Conservation (phyloP, 2,797 vertebrate species). For the Arremon brunneinucha region DNA sequence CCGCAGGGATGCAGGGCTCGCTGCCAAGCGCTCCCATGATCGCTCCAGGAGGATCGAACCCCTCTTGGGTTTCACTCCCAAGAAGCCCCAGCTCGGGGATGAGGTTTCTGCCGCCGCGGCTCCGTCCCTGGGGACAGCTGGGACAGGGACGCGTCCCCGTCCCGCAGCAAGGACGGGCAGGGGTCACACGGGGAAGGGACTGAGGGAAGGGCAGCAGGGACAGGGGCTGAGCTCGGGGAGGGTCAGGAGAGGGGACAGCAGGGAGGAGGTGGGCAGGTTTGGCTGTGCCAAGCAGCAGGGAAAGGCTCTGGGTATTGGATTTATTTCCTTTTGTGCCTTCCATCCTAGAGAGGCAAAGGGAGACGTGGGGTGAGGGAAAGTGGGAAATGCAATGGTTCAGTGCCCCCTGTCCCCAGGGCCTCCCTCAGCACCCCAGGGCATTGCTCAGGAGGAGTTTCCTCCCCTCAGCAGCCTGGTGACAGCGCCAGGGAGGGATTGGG, state of each 20-base stretch:
- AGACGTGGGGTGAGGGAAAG: background rate
- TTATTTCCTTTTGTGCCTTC: background rate
- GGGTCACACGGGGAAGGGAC: no score
- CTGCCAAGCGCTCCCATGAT: background rate
- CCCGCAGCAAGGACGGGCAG: rapidly evolving
- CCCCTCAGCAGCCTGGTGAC: background rate
- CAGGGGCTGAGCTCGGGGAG: background rate
- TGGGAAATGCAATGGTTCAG: background rate
- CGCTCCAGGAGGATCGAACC: background rate
- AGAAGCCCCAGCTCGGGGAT: background rate
- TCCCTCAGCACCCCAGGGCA: background rate
- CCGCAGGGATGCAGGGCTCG: no score
- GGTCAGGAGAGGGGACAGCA: background rate
- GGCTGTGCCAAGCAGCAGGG: background rate
- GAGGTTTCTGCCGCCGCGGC: background rate
- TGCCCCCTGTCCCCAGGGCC: background rate
- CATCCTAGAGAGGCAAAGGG: background rate
- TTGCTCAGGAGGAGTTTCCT: background rate
- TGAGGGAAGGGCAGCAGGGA: background rate
- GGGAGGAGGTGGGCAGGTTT: rapidly evolving
- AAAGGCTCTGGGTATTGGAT: background rate
- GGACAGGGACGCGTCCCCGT: background rate
- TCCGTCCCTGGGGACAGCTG: background rate
- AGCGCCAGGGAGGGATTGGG: background rate
- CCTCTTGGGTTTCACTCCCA: background rate